phyloP scores from a whole-genome alignment of 2,113 vertebrate species.

The Centrocercus urophasianus region DNA sequence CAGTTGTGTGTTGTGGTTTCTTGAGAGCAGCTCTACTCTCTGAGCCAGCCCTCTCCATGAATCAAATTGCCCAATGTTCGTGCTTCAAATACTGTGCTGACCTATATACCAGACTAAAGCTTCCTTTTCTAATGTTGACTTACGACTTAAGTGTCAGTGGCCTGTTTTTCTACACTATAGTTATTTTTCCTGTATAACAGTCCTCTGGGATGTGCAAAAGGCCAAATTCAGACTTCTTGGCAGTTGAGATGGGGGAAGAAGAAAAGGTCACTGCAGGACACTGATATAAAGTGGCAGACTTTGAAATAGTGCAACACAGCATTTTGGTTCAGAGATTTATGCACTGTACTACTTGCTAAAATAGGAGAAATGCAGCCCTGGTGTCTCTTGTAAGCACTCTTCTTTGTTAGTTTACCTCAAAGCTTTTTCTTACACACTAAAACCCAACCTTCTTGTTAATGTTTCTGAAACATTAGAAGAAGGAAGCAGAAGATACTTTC shows the following conservation, averaged over 20 bases:
- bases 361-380: neutral
- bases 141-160: constrained; percentile 13
- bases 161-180: constrained; percentile 25
- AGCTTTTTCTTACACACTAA: neutral
- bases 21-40: neutral
- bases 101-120: neutral
- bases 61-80: neutral
- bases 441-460: neutral
- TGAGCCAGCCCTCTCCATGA: neutral
- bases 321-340: constrained; percentile 11
- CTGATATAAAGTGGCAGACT: neutral
- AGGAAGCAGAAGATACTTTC: neutral
- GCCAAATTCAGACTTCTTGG: neutral
- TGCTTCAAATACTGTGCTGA: constrained; percentile 18
- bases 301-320: neutral
- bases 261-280: neutral
- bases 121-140: constrained; percentile 54
- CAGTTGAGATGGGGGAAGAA: neutral
- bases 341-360: neutral
- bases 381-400: neutral
- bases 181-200: neutral
- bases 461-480: constrained; percentile 8
- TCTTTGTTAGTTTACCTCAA: constrained; percentile 6
- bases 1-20: neutral
- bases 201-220: neutral